Evolutionary conservation across 2,888 invertebrate genomes (phyloP).

Genomic region (Cephalotes varians): DNA sequence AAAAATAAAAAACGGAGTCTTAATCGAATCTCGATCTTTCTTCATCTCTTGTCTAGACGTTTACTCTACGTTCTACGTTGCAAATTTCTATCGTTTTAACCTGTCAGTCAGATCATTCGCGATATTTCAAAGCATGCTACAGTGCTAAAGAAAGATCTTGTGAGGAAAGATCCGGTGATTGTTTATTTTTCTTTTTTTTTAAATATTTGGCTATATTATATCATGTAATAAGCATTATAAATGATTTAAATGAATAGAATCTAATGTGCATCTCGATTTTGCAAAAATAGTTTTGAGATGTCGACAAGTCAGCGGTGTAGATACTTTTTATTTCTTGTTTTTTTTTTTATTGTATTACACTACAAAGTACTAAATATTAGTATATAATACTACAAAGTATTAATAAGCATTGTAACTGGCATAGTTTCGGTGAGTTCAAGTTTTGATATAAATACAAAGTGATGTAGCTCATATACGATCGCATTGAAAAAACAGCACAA

Average conservation of each 20-base stretch:
- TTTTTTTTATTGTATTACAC: constrained; percentile 32
- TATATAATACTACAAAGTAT: no score
- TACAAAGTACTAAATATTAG: no score
- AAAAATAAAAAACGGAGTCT: background rate
- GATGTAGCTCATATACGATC: background rate
- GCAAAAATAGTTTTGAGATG: constrained; percentile 20
- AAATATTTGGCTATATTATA: background rate
- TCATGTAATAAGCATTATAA: constrained; percentile 11
- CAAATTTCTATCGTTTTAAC: background rate
- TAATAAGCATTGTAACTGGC: constrained; percentile 23
- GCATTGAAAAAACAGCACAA: background rate
- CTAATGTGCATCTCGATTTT: constrained; percentile 26
- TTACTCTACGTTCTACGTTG: constrained; percentile 12
- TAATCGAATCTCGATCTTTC: background rate
- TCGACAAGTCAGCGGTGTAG: constrained; percentile 24
- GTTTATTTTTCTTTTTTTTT: background rate
- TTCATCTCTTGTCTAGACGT: background rate
- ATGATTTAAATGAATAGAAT: background rate
- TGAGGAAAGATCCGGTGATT: background rate
- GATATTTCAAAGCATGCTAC: constrained; percentile 17
- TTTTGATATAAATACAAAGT: background rate
- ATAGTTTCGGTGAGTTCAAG: constrained; percentile 8
- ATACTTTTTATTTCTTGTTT: constrained; percentile 4
- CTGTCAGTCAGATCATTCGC: background rate
- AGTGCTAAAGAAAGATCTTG: constrained; percentile 1